These are phyloP conservation scores for Anoplopoma fimbria DNA, from an alignment of 2,113 vertebrate genomes.

Conservation along the genomic window DNA sequence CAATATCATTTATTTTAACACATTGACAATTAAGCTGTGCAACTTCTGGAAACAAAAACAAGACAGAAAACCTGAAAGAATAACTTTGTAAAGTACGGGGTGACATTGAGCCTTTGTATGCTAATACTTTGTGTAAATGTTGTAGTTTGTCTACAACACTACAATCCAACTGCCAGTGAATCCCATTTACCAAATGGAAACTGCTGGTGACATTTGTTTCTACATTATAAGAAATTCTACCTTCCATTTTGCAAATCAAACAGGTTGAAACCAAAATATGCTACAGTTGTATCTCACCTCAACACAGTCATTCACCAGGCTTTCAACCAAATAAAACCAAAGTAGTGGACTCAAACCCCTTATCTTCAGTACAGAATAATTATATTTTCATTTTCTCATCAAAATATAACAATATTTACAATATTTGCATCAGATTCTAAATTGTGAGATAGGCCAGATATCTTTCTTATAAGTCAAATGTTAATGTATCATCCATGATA, in stretches of 20 bases:
- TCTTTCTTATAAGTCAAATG: slow-evolving; percentile 14
- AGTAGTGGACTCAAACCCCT: slow-evolving; percentile 62
- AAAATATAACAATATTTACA: slow-evolving; percentile 78
- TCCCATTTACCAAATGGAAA: not conserved
- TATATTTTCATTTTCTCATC: slow-evolving; percentile 49
- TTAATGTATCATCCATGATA: slow-evolving; percentile 36
- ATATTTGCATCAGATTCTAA: slow-evolving; percentile 60
- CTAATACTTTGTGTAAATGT: slow-evolving; percentile 11
- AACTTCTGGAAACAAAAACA: slow-evolving; percentile 53
- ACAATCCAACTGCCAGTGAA: slow-evolving; percentile 32
- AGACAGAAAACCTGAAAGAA: slow-evolving; percentile 21
- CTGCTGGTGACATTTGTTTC: slow-evolving; percentile 37
- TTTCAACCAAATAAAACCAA: slow-evolving; percentile 37
- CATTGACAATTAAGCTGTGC: slow-evolving; percentile 58
- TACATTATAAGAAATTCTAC: not conserved
- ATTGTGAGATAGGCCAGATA: slow-evolving; percentile 16
- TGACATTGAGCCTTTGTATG: slow-evolving; percentile 9
- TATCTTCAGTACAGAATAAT: slow-evolving; percentile 49
- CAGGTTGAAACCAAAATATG: slow-evolving; percentile 1
- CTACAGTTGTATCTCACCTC: not conserved
- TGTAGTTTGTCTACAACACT: not conserved
- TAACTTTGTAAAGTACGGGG: slow-evolving; percentile 27
- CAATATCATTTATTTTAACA: slow-evolving; percentile 51
- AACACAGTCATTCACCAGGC: slow-evolving; percentile 25
- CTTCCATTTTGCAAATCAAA: slow-evolving; percentile 16